Evolutionary conservation across 2,888 invertebrate genomes (phyloP).

Genomic region (Charanyca ferruginea): DNA sequence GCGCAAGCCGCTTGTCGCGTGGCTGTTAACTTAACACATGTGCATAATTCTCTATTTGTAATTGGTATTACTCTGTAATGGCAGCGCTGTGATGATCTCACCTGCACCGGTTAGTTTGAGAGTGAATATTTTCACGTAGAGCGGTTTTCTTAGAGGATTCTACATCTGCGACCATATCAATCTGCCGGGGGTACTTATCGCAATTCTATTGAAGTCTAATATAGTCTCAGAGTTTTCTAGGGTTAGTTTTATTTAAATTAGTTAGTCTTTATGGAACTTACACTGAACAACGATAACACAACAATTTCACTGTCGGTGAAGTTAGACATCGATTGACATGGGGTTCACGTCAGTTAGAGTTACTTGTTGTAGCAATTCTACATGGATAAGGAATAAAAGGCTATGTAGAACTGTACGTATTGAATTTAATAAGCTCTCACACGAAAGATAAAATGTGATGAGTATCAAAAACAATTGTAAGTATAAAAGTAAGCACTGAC

Average conservation of each 20-base stretch:
- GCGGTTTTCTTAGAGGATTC: background rate
- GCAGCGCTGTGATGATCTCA: slow-evolving; percentile 39
- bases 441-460: too few species aligned
- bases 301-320: too few species aligned
- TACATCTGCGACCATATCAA: background rate
- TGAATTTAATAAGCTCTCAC: too few species aligned
- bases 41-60: slow-evolving; percentile 50
- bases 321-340: too few species aligned
- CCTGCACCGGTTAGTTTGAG: background rate
- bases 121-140: background rate
- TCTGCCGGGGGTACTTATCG: background rate
- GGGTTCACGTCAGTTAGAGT: too few species aligned
- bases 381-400: too few species aligned
- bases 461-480: too few species aligned
- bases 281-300: too few species aligned
- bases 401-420: too few species aligned
- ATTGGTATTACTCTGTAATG: slow-evolving; percentile 42
- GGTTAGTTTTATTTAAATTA: background rate
- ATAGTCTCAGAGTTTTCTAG: background rate
- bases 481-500: too few species aligned
- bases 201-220: too few species aligned
- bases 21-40: slow-evolving; percentile 37
- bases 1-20: slow-evolving; percentile 10
- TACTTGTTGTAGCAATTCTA: too few species aligned
- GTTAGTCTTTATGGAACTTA: background rate